phyloP scores from a whole-genome alignment of 23 tunicate genomes.

The Phallusia fumigata region DNA sequence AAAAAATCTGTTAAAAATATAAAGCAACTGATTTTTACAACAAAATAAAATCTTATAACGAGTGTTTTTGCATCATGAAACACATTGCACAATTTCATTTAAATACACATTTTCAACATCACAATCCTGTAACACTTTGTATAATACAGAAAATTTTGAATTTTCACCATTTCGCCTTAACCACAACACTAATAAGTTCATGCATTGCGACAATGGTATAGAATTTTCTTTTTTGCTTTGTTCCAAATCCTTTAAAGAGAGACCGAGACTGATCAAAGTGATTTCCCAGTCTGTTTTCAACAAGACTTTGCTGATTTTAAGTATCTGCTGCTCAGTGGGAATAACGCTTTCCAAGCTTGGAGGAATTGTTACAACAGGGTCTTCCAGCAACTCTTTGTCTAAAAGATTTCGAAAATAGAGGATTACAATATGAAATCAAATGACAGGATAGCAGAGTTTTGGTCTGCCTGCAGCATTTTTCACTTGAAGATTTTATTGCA shows the following conservation, averaged over 20 bases:
- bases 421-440: no score
- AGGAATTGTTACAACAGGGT: neutral
- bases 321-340: conserved; percentile 46
- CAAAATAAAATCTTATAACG: no score
- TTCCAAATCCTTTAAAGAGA: conserved; percentile 33
- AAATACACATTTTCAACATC: conserved; percentile 15
- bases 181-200: conserved; percentile 49
- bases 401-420: neutral
- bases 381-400: neutral
- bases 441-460: no score
- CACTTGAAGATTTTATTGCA: no score
- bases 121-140: conserved; percentile 4
- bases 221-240: conserved; percentile 14
- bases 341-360: neutral
- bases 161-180: conserved; percentile 31
- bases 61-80: neutral
- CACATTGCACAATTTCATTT: neutral
- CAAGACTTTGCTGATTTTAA: conserved; percentile 40
- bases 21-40: no score
- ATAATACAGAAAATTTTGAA: conserved; percentile 22
- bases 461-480: no score
- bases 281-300: conserved; percentile 36
- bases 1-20: no score
- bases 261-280: conserved; percentile 33
- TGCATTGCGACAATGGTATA: conserved; percentile 18